phyloP scores from a whole-genome alignment of 2,888 invertebrate species.

The Willowsia nigromaculata region DNA sequence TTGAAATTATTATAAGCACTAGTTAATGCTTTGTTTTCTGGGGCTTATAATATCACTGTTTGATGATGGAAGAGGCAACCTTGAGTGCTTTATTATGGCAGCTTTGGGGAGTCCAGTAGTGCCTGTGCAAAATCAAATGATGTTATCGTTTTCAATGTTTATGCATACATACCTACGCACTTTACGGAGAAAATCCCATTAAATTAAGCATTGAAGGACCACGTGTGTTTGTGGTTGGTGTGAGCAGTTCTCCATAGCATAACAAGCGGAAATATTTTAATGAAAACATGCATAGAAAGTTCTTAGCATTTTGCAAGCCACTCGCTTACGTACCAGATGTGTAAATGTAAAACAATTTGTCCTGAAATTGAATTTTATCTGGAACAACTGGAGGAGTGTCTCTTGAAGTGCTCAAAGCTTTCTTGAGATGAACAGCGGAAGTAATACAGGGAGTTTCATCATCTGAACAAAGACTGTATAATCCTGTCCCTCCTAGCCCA shows the following conservation, averaged over 20 bases:
- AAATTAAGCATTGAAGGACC: neutral
- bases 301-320: neutral
- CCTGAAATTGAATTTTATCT: conserved; percentile 85
- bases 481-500: conserved; percentile 52
- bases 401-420: conserved; percentile 83
- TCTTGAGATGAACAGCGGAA: conserved; percentile 82
- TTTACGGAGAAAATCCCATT: neutral
- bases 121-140: conserved; percentile 80
- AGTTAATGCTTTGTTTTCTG: neutral
- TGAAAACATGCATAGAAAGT: neutral
- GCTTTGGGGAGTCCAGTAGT: conserved; percentile 99
- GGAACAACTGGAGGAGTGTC: conserved; percentile 82
- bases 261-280: neutral
- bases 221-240: neutral
- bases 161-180: neutral
- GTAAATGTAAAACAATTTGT: conserved; percentile 95
- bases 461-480: conserved; percentile 27
- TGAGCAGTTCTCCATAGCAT: too few relatives aligned
- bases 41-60: too few relatives aligned
- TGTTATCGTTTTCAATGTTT: neutral
- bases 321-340: conserved; percentile 84
- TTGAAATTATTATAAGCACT: neutral
- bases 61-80: conserved; percentile 82
- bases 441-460: conserved; percentile 50
- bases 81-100: conserved; percentile 95